Conservation (phyloP, 2,797 vertebrate genomes). For the Linurgus olivaceus region DNA sequence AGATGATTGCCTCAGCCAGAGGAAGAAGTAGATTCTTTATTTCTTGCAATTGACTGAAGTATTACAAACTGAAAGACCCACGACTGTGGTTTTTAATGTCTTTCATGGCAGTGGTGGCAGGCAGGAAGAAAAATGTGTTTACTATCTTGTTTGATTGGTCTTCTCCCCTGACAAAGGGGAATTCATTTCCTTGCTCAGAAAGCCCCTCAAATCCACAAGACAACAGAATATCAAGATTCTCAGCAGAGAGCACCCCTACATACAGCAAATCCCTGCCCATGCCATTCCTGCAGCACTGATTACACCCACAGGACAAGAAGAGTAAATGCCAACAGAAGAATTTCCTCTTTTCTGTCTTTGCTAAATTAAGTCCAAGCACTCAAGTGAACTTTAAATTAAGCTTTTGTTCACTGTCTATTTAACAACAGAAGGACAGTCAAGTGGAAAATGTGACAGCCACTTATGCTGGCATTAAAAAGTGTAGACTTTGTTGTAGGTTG, state of each 20-base stretch:
- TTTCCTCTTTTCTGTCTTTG: neutral
- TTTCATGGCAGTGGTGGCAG: neutral
- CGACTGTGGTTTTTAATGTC: neutral
- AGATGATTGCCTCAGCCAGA: neutral
- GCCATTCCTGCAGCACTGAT: neutral
- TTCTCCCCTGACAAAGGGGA: neutral
- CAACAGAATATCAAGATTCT: neutral
- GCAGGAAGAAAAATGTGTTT: conserved; percentile 17
- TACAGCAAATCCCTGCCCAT: neutral
- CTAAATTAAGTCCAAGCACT: neutral
- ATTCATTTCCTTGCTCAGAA: neutral
- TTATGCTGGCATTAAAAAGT: neutral
- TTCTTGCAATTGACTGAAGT: neutral
- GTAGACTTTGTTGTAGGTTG: neutral
- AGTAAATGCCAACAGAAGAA: neutral
- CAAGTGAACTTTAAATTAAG: neutral
- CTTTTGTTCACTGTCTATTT: neutral
- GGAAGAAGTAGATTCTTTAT: neutral
- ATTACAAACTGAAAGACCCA: neutral
- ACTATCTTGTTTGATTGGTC: neutral
- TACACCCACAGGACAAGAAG: neutral
- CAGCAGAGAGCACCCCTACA: neutral
- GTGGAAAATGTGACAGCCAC: neutral
- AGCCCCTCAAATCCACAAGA: neutral
- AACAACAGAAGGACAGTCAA: neutral